Evolutionary conservation across 1,140 invertebrate species (phyloP).

Genomic region (Temnothorax nylanderi): DNA sequence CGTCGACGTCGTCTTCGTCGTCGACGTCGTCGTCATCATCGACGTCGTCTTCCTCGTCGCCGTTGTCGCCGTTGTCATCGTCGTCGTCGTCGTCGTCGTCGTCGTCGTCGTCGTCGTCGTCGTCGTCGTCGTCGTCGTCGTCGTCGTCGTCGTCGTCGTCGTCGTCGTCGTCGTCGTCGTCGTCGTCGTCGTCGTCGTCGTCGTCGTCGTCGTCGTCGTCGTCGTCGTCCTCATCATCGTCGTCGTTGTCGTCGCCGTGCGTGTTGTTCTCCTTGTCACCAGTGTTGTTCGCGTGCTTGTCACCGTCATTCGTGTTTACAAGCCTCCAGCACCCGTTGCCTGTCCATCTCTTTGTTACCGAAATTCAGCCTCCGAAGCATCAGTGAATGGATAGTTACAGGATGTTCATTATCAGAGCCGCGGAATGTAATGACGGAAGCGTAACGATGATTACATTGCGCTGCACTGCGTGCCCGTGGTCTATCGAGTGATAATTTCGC

Average conservation of each 20-base stretch:
- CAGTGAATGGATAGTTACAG: constrained; percentile 58
- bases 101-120: neutral
- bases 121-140: neutral
- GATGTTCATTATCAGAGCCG: constrained; percentile 50
- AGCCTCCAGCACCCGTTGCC: constrained; percentile 60
- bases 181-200: neutral
- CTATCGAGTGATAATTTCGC: constrained; percentile 39
- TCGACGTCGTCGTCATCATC: constrained; percentile 47
- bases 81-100: neutral
- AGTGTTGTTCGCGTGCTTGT: constrained; percentile 75
- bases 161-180: too few relatives aligned
- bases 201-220: neutral
- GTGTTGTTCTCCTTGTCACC: constrained; percentile 67
- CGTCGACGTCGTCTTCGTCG: constrained; percentile 43
- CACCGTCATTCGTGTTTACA: constrained; percentile 82
- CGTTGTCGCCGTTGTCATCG: neutral
- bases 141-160: too few relatives aligned
- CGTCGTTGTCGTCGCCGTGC: constrained; percentile 11
- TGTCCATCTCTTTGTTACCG: constrained; percentile 59
- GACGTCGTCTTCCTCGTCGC: neutral
- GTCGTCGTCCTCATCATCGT: neutral
- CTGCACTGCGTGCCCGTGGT: neutral
- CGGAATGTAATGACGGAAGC: constrained; percentile 56
- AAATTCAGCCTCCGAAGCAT: constrained; percentile 52
- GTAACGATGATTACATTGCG: constrained; percentile 38